Evolutionary conservation across 2,888 invertebrate species (phyloP), one percentile per base, ranked within the genome.

Genomic region (Panzeria rudis): DNA sequence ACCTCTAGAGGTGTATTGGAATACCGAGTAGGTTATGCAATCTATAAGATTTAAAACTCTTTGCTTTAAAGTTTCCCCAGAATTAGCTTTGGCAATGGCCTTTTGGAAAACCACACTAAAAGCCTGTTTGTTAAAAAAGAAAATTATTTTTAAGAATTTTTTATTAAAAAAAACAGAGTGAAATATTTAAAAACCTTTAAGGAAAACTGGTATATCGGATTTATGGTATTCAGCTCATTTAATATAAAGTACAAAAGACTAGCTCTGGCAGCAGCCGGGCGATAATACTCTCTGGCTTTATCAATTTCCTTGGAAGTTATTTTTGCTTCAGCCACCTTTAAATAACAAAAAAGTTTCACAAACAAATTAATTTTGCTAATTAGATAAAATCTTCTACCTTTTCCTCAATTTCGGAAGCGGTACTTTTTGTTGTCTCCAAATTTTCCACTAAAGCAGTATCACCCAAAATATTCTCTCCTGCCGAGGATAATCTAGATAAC

Each of bases 31-130:
- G 44, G 97, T 97, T 89, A 99, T 98, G 92, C 97, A 97, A 90
- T 98, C 98, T 88, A 98, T 98, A 61, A 99, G 94, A 93, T 98
- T 98, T 87, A 94, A 94, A 20, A 99, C 98, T 88, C 98, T 94
- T 81, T 94, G 93, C 41, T 94, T 94, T 0, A 98, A 97, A 87
- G 96, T 96, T 20, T 96, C 95, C 0, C 97, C 95, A 0, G 96
- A 95, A 87, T 97, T 96, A 0, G 98, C 97, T 90, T 95, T 95
- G 59, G 96, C 96, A 89, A 99, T 98, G 20, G 98, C 98, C 91
- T 98, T 98, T 94, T 98, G 98, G 92, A 98, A 98, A 38, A 98
- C 98, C n/a, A 98, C 98, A 92, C 97, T 98, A 93, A 98, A 98
- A 1, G 98, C 98, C 97, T 97, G 73, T 1, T 32, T n/a, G 61